Base-by-base conservation (phyloP, 2,888 invertebrate genomes). In the Pardosa pseudoannulata region DNA sequence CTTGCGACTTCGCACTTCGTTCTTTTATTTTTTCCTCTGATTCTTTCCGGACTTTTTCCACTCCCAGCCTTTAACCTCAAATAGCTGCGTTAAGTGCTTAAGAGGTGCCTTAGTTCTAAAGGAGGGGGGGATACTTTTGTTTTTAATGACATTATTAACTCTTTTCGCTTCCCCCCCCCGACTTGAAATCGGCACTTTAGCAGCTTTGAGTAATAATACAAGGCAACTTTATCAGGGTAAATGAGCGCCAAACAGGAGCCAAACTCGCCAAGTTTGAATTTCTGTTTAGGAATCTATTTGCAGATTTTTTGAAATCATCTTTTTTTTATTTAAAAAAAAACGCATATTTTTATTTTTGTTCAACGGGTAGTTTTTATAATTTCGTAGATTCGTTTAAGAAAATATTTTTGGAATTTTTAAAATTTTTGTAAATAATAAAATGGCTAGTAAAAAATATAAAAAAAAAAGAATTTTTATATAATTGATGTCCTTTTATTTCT, bases 141-240 rank as follows among this genome's bases (percentile, higher is more conserved):
- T 86, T 86, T 86, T 86, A 86, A 86, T 86, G 85, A 86, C 79
- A 86, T 86, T 86, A 86, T 86, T 86, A 86, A 86, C 85, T 16
- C 46, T n/a, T 11, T 31, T 31, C 32, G 13, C 71, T 28, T n/a
- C 36, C 11, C 39, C 67, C 27, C 41, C 70, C 19, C 28, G 31
- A 28, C 32, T 74, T 56, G 68, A 78, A 85, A 79, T 85, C 83
- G 83, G 83, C 73, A 79, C 72, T 75, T 70, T 81, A 68, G 75
- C 72, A 73, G 73, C 78, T 71, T 32, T 73, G 50, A 79, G 83
- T 78, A 85, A 85, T 78, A 85, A 56, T 56, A 23, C 56, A 23
- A 56, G 5, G 23, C 23, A 56, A 19, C 56, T 56, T 56, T 56
- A 23, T 23, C 1, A 56, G 23, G 23, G 23, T 56, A 56, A 56